A percentile compares a stretch with the other conserved stretches of the same genome.
These are phyloP conservation scores for Clupea harengus DNA, from an alignment of 2,113 vertebrate species.

Conservation along the genomic window DNA sequence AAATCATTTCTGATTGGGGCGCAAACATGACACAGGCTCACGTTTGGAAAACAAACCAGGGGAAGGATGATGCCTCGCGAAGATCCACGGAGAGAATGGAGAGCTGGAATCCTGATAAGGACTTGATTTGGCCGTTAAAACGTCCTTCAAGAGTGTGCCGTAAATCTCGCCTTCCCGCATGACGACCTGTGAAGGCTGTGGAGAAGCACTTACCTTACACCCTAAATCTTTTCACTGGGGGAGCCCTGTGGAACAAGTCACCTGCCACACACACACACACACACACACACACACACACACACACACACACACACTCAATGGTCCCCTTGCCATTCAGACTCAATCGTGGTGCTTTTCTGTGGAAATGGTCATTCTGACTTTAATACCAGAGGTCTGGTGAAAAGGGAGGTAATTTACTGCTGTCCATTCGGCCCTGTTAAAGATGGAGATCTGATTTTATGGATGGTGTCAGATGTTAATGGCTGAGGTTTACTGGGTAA, in stretches of 20 bases:
- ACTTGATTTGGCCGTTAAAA: background rate
- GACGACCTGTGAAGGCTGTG: background rate
- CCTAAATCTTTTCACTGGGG: background rate
- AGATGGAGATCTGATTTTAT: constrained; percentile 53
- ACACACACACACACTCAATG: background rate
- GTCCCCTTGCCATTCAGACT: constrained; percentile 28
- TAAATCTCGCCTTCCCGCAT: background rate
- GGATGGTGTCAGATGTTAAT: constrained; percentile 58
- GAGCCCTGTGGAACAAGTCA: background rate
- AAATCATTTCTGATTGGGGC: background rate
- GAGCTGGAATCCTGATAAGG: background rate
- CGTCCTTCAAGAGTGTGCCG: background rate
- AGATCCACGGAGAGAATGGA: background rate
- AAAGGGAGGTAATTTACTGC: constrained; percentile 55
- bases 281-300: background rate
- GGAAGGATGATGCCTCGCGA: background rate
- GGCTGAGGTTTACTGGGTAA: constrained; percentile 47
- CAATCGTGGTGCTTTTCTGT: background rate
- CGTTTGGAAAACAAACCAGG: background rate
- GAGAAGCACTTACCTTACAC: constrained; percentile 6
- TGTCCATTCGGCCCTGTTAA: constrained; percentile 39
- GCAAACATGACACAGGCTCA: background rate
- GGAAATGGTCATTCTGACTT: constrained; percentile 44
- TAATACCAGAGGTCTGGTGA: constrained; percentile 37
- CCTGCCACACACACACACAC: background rate